phyloP scores from a whole-genome alignment of 2,113 vertebrate genomes.

The Melierax canorus region DNA sequence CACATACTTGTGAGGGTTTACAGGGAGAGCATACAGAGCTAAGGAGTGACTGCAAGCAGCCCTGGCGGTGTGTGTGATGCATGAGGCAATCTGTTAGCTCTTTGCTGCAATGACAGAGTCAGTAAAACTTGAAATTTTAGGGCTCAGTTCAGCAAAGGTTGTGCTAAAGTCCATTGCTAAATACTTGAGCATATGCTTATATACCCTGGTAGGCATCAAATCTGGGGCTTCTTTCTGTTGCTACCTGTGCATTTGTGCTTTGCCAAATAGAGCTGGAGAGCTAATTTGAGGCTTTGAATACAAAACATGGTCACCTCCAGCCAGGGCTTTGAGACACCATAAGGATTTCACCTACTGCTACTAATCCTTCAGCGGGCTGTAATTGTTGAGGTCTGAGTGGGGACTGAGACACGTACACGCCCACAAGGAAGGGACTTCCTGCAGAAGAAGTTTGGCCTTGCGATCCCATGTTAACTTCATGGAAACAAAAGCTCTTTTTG shows the following conservation, averaged over 20 bases:
- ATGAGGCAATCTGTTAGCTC: not conserved
- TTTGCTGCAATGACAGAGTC: not conserved
- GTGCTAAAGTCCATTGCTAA: not conserved
- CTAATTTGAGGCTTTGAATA: not conserved
- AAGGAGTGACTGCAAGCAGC: not conserved
- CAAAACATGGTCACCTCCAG: not conserved
- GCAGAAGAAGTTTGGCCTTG: not conserved
- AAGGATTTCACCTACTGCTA: not conserved
- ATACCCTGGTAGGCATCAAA: not conserved
- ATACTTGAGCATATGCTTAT: not conserved
- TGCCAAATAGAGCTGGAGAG: not conserved
- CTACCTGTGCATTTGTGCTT: not conserved
- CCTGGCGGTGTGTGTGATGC: not conserved
- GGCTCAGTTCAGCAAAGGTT: not conserved
- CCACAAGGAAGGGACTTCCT: too few species aligned
- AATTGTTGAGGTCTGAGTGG: rapidly evolving
- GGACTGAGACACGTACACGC: not conserved
- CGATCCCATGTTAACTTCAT: not conserved
- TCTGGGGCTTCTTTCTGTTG: not conserved
- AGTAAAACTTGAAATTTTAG: not conserved
- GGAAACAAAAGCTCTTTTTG: not conserved
- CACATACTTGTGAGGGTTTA: not conserved
- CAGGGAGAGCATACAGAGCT: not conserved
- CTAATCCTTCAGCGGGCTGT: not conserved
- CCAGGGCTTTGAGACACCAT: not conserved